A percentile compares a stretch with the other conserved stretches of the same genome.
These are phyloP conservation scores for Acleris sparsana DNA, from an alignment of 2,888 invertebrate genomes.

Conservation along the genomic window DNA sequence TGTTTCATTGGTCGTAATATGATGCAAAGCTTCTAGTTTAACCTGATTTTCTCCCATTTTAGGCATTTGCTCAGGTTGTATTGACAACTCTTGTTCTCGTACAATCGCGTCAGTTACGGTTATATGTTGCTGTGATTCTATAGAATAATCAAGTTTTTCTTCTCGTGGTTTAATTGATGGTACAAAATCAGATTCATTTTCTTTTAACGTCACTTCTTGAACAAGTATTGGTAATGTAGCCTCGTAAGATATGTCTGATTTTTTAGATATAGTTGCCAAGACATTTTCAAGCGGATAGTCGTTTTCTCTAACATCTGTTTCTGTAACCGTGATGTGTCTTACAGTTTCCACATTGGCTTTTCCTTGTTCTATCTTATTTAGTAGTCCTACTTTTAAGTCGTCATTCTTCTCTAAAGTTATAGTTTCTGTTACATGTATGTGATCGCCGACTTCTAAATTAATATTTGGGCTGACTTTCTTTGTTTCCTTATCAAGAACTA, in stretches of 20 bases:
- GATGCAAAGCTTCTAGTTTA: constrained; percentile 54
- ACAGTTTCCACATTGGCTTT: constrained; percentile 54
- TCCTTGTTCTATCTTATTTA: constrained; percentile 49
- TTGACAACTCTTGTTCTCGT: constrained; percentile 59
- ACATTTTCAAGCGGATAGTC: constrained; percentile 55
- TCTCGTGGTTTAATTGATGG: constrained; percentile 44
- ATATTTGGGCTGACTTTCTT: constrained; percentile 45
- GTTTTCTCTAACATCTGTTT: constrained; percentile 75
- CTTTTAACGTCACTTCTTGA: constrained; percentile 57
- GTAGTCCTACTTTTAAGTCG: constrained; percentile 37
- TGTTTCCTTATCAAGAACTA: constrained; percentile 41
- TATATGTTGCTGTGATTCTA: constrained; percentile 61
- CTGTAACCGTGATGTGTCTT: constrained; percentile 81
- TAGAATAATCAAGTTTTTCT: constrained; percentile 46
- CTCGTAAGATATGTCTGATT: constrained; percentile 49
- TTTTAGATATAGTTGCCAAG: constrained; percentile 40
- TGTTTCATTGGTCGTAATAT: constrained; percentile 64
- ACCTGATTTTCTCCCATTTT: constrained; percentile 49
- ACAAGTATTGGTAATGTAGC: constrained; percentile 57
- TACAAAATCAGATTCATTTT: constrained; percentile 49
- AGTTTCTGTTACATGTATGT: constrained; percentile 48
- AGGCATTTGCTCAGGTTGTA: constrained; percentile 45
- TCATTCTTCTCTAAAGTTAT: constrained; percentile 57
- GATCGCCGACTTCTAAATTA: constrained; percentile 56
- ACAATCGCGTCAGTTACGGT: constrained; percentile 55